These are phyloP conservation scores for Miichthys miiuy DNA, from an alignment of 2,797 vertebrate genomes.

Conservation along the genomic window DNA sequence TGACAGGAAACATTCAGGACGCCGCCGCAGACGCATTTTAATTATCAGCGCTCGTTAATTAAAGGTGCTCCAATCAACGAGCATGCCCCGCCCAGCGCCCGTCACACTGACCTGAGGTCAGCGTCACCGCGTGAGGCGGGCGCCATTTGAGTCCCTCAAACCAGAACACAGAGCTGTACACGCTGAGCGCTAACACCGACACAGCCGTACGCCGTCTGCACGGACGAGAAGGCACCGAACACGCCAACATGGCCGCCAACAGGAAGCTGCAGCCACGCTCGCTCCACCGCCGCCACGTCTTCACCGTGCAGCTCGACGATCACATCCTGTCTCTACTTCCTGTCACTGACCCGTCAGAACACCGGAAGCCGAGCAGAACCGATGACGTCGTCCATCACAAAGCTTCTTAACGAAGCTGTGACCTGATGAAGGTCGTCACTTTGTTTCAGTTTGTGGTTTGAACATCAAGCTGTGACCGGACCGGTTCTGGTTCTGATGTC, in stretches of 20 bases:
- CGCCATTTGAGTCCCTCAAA: neutral
- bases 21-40: neutral
- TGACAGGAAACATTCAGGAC: constrained; percentile 43
- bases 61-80: constrained; percentile 54
- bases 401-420: too few relatives aligned
- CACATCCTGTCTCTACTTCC: too few relatives aligned
- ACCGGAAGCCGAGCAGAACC: too few relatives aligned
- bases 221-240: constrained; percentile 70
- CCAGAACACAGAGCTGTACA: neutral
- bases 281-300: neutral
- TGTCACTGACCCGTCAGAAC: too few relatives aligned
- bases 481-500: too few relatives aligned
- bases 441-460: too few relatives aligned
- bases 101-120: neutral
- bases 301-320: constrained; percentile 22
- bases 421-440: too few relatives aligned
- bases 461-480: too few relatives aligned
- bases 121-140: too few relatives aligned
- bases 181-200: constrained; percentile 5
- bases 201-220: constrained; percentile 60
- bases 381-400: too few relatives aligned
- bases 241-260: neutral
- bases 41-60: neutral
- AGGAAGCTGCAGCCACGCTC: neutral
- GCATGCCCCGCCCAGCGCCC: constrained; percentile 16